Conservation (phyloP, 1,140 invertebrate species). For the Drosophila suzukii region DNA sequence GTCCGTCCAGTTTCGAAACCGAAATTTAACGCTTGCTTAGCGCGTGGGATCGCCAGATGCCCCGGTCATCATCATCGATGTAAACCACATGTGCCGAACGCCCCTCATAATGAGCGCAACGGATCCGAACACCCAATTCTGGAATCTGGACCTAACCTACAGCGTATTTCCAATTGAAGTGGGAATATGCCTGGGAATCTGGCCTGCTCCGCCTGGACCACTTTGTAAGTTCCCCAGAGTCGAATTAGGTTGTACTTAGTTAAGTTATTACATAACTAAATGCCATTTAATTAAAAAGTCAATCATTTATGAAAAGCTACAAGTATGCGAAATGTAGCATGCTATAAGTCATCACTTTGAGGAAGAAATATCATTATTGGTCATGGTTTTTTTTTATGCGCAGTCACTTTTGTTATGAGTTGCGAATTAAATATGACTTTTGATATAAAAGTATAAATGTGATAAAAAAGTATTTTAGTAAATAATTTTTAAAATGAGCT, state of each 20-base stretch:
- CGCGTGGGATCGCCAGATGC: slow-evolving; percentile 53
- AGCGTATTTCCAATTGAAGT: slow-evolving; percentile 23
- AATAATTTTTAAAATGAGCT: no score
- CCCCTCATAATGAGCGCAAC: slow-evolving; percentile 72
- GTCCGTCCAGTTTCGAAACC: slow-evolving; percentile 28
- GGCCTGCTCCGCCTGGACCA: slow-evolving; percentile 3
- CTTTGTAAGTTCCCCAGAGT: slow-evolving; percentile 20
- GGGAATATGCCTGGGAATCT: slow-evolving; percentile 7
- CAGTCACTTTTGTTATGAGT: neutral
- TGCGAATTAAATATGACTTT: neutral
- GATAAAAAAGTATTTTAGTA: neutral
- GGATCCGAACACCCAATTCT: slow-evolving; percentile 17
- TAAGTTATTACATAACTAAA: neutral
- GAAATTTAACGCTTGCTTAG: slow-evolving; percentile 70
- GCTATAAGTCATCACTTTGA: neutral
- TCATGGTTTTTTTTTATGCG: neutral
- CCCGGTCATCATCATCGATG: slow-evolving; percentile 61
- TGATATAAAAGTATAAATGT: neutral
- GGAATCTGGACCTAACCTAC: neutral
- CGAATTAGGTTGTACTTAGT: neutral
- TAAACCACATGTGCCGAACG: slow-evolving; percentile 66
- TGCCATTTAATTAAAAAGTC: no score
- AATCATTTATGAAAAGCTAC: neutral
- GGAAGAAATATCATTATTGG: neutral
- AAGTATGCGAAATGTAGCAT: neutral